phyloP scores from a whole-genome alignment of 1,140 invertebrate species.

The Laodelphax striatellus region DNA sequence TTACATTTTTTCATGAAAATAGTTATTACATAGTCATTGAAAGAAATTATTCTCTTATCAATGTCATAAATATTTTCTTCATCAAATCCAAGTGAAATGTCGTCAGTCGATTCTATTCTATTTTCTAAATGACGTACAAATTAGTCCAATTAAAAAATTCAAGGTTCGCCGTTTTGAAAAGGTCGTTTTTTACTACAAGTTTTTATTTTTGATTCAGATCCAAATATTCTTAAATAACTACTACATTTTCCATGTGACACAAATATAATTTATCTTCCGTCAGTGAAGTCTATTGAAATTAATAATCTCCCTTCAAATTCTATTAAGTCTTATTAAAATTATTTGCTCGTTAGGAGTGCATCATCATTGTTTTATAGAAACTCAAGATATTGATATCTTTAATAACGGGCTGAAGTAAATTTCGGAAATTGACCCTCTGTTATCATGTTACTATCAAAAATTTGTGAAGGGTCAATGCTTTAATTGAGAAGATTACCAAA shows the following conservation, averaged over 20 bases:
- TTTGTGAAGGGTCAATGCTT: too few species aligned
- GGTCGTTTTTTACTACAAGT: conserved; percentile 1
- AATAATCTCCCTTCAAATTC: too few species aligned
- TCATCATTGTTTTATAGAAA: too few species aligned
- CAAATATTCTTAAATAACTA: background rate
- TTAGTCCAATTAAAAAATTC: too few species aligned
- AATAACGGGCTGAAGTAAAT: background rate
- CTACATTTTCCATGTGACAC: background rate
- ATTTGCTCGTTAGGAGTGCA: too few species aligned
- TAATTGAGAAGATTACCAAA: too few species aligned
- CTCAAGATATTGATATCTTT: background rate
- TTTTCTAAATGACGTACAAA: too few species aligned
- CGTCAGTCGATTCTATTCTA: too few species aligned
- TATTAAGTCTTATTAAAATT: too few species aligned
- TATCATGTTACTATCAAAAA: background rate
- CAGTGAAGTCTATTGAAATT: background rate
- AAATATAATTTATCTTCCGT: background rate
- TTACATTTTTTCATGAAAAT: too few species aligned
- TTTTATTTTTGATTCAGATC: background rate
- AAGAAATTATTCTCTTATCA: background rate
- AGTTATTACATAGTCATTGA: too few species aligned
- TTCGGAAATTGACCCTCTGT: background rate
- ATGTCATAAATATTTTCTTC: background rate
- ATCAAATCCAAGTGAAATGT: background rate
- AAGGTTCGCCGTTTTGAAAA: background rate